These are phyloP conservation scores for Meles meles DNA, from an alignment of 2,113 vertebrate genomes.

Conservation along the genomic window DNA sequence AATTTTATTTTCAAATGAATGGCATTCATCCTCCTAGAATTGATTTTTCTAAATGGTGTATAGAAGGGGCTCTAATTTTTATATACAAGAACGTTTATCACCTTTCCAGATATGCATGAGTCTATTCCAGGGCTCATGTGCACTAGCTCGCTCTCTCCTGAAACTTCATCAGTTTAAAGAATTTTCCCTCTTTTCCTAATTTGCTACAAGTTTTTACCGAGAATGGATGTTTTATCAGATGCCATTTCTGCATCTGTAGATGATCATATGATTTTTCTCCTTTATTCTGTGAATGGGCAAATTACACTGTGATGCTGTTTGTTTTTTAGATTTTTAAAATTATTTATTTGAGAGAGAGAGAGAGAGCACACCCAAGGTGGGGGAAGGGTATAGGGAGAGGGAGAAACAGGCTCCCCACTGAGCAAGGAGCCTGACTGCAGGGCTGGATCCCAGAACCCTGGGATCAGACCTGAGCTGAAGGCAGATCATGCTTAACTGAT, in stretches of 20 bases:
- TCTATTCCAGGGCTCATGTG: neutral
- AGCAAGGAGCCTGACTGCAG: neutral
- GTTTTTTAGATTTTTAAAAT: neutral
- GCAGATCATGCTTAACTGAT: neutral
- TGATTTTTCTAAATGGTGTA: neutral
- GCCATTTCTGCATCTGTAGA: neutral
- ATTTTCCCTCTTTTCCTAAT: neutral
- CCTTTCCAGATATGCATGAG: neutral
- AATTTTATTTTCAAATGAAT: neutral
- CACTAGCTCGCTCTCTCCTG: neutral
- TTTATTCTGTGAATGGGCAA: neutral
- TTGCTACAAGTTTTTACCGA: neutral
- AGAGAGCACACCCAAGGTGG: too few species aligned
- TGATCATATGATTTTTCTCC: neutral
- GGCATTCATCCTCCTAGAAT: neutral
- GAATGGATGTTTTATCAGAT: neutral
- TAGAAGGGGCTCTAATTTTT: neutral
- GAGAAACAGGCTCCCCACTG: neutral
- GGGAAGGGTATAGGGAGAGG: too few species aligned
- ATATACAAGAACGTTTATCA: neutral
- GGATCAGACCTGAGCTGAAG: neutral
- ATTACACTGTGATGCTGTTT: neutral
- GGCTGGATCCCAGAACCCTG: neutral
- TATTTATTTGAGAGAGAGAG: too few species aligned
- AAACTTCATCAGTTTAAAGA: neutral